Conservation (phyloP, 2,797 vertebrate species). For the Eurystomus glaucurus region DNA sequence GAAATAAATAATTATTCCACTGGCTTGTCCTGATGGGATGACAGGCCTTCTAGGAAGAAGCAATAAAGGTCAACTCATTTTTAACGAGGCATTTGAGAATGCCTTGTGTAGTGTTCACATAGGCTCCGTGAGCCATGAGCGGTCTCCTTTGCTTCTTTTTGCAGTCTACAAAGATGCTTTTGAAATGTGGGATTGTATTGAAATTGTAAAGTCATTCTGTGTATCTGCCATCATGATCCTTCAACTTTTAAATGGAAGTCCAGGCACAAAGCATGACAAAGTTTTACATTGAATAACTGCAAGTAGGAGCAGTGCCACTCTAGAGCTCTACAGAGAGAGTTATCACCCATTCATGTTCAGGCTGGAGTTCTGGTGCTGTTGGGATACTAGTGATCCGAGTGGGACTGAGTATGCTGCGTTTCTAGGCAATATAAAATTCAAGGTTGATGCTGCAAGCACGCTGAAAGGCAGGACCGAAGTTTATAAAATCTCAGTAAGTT, state of each 20-base stretch:
- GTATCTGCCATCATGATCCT: background rate
- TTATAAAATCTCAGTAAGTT: background rate
- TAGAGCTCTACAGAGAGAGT: background rate
- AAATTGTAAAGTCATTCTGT: background rate
- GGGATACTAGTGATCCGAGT: background rate
- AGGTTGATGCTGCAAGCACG: background rate
- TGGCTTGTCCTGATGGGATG: background rate
- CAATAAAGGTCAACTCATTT: background rate
- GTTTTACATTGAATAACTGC: background rate
- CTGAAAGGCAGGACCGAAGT: background rate
- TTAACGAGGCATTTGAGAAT: background rate
- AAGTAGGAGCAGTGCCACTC: background rate
- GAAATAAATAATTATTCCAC: background rate
- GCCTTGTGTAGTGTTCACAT: background rate
- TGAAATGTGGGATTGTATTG: background rate
- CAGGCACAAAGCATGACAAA: background rate
- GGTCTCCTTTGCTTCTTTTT: background rate
- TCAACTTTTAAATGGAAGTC: background rate
- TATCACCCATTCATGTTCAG: accelerated
- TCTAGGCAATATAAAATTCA: background rate
- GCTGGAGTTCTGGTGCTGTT: background rate
- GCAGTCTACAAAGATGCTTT: background rate
- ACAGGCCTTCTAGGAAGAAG: background rate
- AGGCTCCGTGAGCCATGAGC: too few relatives aligned
- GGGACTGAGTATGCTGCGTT: background rate